phyloP scores from a whole-genome alignment of 2,113 vertebrate species.

The Ptyas mucosa region DNA sequence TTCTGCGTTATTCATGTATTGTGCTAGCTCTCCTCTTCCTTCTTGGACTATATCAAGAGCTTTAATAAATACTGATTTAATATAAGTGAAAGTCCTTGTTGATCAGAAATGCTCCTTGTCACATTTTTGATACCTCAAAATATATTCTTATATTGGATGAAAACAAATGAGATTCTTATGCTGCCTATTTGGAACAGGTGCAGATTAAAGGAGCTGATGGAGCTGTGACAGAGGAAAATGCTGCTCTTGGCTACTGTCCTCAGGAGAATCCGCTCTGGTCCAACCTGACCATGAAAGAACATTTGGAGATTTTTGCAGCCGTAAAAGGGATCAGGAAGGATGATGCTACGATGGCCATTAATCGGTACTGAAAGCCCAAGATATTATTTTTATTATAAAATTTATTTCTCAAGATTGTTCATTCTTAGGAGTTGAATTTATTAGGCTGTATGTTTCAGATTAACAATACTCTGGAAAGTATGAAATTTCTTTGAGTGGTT shows the following conservation, averaged over 20 bases:
- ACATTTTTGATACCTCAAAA: fast-evolving
- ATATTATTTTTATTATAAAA: not conserved
- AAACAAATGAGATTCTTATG: fast-evolving
- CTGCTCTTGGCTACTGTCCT: conserved; percentile 77
- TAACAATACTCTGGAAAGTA: too few relatives aligned
- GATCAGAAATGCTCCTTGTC: not conserved
- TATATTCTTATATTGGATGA: fast-evolving
- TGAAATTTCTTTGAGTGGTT: too few relatives aligned
- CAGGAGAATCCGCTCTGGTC: conserved; percentile 85
- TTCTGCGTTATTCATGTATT: not conserved
- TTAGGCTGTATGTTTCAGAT: not conserved
- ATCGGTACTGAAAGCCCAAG: conserved; percentile 60
- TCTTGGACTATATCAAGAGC: not conserved
- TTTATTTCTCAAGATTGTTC: too few relatives aligned
- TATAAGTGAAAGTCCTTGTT: not conserved
- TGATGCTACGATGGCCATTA: conserved; percentile 63
- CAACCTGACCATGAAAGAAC: conserved; percentile 73
- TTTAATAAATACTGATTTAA: not conserved
- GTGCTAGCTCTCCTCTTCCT: not conserved
- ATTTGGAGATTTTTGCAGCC: conserved; percentile 76
- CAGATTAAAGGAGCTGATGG: not conserved
- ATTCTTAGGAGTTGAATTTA: too few relatives aligned
- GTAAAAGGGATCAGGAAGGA: conserved; percentile 69
- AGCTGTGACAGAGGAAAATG: not conserved
- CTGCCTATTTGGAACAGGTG: conserved; percentile 26